These are phyloP conservation scores for Laticauda colubrina DNA, from an alignment of 2,113 vertebrate species.

Conservation along the genomic window DNA sequence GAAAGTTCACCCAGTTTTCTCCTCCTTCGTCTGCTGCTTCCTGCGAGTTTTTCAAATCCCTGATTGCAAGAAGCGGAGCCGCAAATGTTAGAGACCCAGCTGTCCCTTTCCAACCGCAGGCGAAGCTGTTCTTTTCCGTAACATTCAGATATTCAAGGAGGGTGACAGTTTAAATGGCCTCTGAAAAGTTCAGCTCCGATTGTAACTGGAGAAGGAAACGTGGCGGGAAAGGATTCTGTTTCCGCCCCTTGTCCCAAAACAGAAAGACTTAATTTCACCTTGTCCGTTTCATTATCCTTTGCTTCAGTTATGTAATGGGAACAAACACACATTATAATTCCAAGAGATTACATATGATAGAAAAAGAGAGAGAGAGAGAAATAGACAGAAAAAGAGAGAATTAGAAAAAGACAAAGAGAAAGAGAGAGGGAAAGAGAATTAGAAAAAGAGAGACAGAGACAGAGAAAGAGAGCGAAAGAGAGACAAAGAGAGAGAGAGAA, in stretches of 20 bases:
- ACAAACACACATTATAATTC: neutral
- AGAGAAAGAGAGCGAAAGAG: no score
- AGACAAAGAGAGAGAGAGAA: neutral
- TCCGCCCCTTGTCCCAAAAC: neutral
- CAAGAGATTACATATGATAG: neutral
- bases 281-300: constrained; percentile 4
- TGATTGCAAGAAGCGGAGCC: neutral
- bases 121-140: neutral
- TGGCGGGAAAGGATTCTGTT: accelerated
- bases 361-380: neutral
- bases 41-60: neutral
- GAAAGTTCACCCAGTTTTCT: neutral
- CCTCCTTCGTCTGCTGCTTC: neutral
- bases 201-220: neutral
- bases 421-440: no score
- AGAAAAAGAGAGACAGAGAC: no score
- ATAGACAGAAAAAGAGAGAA: neutral
- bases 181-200: neutral
- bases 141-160: neutral
- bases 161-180: neutral
- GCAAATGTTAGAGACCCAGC: neutral
- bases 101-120: neutral
- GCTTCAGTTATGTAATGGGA: neutral
- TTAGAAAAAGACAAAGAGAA: no score
- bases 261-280: neutral